Conservation (phyloP, 2,888 invertebrate species). For the Archaeoteleia sp. region DNA sequence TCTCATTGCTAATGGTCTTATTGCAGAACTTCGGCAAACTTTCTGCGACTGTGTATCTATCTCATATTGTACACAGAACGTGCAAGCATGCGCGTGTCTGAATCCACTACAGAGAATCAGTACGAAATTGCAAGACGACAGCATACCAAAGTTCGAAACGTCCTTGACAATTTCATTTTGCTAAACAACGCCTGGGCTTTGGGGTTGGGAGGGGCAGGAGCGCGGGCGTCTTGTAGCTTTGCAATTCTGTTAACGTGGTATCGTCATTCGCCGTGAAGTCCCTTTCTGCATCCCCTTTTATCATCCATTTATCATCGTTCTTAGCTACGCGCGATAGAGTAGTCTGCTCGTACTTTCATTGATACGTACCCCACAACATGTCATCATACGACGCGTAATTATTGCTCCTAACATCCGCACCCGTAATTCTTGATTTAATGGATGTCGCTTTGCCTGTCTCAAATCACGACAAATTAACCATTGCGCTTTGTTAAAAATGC, state of each 20-base stretch:
- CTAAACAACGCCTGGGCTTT: conserved; percentile 2
- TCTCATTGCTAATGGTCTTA: conserved; percentile 39
- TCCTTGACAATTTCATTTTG: conserved; percentile 33
- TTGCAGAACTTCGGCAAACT: conserved; percentile 39
- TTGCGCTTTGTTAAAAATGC: conserved; percentile 17
- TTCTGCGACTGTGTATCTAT: conserved; percentile 27
- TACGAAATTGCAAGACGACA: conserved; percentile 6
- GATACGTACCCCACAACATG: conserved; percentile 31
- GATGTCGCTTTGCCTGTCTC: conserved; percentile 13
- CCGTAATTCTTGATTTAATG: conserved; percentile 38
- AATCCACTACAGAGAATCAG: conserved; percentile 10
- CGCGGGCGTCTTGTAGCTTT: conserved; percentile 18
- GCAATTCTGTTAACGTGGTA: conserved; percentile 30
- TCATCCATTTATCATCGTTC: conserved; percentile 53
- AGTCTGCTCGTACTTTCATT: conserved; percentile 36
- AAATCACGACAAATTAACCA: conserved; percentile 37
- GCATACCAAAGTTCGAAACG: conserved; percentile 33
- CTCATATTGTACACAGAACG: conserved; percentile 21
- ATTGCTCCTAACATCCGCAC: conserved; percentile 23
- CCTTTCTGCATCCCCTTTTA: conserved; percentile 27
- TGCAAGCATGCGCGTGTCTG: conserved; percentile 4
- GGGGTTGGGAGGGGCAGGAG: neutral
- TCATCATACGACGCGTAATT: conserved; percentile 43
- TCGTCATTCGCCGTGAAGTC: conserved; percentile 27
- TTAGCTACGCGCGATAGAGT: conserved; percentile 18